Conservation (phyloP, 2,113 vertebrate species). For the Chionodraco myersi region DNA sequence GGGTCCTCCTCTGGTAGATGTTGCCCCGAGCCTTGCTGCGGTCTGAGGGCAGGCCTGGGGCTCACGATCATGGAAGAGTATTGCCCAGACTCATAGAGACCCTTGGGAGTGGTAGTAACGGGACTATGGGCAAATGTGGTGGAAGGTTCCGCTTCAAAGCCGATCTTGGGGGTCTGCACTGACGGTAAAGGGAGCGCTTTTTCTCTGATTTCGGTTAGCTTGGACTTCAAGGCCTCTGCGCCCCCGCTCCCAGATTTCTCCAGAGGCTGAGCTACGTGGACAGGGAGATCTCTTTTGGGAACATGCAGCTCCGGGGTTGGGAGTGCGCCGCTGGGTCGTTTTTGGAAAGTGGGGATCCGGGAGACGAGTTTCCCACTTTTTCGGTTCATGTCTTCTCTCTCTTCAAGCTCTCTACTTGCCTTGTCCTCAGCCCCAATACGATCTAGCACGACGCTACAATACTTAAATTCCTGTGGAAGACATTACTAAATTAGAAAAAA, state of each 20-base stretch:
- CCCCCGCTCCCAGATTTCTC: conserved; percentile 45
- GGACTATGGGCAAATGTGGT: neutral
- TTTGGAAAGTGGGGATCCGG: conserved; percentile 83
- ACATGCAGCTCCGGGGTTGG: conserved; percentile 39
- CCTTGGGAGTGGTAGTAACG: neutral
- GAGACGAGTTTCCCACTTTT: conserved; percentile 73
- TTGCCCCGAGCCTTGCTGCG: neutral
- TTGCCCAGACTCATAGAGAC: conserved; percentile 23
- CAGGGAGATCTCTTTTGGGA: conserved; percentile 57
- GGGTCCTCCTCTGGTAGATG: neutral
- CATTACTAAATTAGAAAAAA: neutral
- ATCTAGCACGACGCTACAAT: conserved; percentile 71
- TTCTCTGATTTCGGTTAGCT: conserved; percentile 60
- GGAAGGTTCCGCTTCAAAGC: conserved; percentile 39
- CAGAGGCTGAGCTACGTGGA: conserved; percentile 23
- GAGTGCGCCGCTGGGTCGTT: conserved; percentile 51
- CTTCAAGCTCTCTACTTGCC: conserved; percentile 60
- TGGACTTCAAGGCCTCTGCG: conserved; percentile 51
- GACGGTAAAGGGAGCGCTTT: conserved; percentile 21
- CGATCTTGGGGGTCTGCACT: conserved; percentile 25
- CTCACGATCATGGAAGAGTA: conserved; percentile 28
- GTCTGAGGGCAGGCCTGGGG: conserved; percentile 72
- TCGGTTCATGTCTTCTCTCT: conserved; percentile 75
- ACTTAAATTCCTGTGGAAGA: conserved; percentile 62
- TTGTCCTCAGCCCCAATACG: conserved; percentile 58